Conservation (phyloP, 2,888 invertebrate species). For the Axea sp. region DNA sequence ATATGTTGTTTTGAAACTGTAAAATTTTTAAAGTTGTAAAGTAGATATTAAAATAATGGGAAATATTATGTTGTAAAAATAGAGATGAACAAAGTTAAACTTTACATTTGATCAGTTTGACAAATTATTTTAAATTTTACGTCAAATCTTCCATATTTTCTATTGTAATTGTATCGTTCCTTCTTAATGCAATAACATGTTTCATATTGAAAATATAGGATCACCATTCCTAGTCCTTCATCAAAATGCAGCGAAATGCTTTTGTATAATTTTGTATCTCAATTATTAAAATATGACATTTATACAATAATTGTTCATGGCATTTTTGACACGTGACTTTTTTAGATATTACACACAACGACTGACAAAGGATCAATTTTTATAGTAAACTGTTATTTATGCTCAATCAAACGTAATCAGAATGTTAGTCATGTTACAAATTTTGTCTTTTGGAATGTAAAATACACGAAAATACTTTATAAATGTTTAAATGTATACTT, state of each 20-base stretch:
- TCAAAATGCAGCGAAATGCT: constrained; percentile 4
- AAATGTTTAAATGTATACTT: neutral
- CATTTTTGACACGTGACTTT: constrained; percentile 32
- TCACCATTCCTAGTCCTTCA: constrained; percentile 15
- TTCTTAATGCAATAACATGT: constrained; percentile 1
- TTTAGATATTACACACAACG: constrained; percentile 39
- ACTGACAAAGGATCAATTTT: constrained; percentile 40
- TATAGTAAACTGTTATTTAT: constrained; percentile 34
- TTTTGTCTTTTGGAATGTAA: constrained; percentile 2
- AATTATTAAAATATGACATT: constrained; percentile 24
- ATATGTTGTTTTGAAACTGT: no score
- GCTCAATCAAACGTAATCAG: constrained; percentile 27
- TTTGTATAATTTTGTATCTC: constrained; percentile 42
- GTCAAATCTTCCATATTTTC: constrained; percentile 12
- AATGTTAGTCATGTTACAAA: constrained; percentile 19
- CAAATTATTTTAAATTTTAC: no score
- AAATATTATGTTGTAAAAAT: no score
- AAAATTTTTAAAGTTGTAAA: no score
- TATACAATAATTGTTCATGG: constrained; percentile 28
- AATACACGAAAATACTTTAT: neutral
- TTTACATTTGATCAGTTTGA: no score
- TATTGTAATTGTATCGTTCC: neutral
- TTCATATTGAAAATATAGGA: constrained; percentile 22
- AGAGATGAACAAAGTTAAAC: no score
- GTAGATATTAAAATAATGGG: no score